Evolutionary conservation across 2,888 invertebrate genomes (phyloP), one percentile per base, ranked within the genome.

Genomic region (Leuctra nigra): DNA sequence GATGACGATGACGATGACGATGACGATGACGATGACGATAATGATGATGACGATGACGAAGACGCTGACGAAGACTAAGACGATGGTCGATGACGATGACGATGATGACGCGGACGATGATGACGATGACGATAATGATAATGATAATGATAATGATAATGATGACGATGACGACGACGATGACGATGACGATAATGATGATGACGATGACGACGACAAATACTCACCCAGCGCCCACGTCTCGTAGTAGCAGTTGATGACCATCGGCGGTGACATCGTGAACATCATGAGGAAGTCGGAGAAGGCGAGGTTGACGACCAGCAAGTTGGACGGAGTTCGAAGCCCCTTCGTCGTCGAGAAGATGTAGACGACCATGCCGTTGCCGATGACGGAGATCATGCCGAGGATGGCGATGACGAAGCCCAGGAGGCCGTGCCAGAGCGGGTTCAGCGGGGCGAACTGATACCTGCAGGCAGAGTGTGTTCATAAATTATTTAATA

Each of bases 241-340:
- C 63, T 88, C 89, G 66, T 86, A 77, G 70, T 89, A 90, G 70
- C 91, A 90, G 70, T 86, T 91, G 63, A 89, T 78, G 53, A 89
- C 83, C 84, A 91, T 90, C 62, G 89, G 79, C 53, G 88, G 87
- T 66, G 86, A 80, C 88, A 88, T 88, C 64, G 76, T 73, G 65
- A 84, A 75, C 91, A 93, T 93, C 87, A 93, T 92, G 62, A 86
- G 78, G 69, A 93, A 89, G 70, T 93, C 92, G 56, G 91, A 91
- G 72, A 95, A 84, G 35, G 94, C 94, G 68, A 95, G 78, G 75
- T 95, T 95, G 59, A 94, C 85, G 59, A 95, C 87, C 64, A 94
- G 77, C 65, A 95, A 77, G 72, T 95, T 95, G 62, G 94, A 91
- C 47, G 94, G 94, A 35, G 93, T 92, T 65, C 91, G 83, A 58